Evolutionary conservation across 2,113 vertebrate genomes (phyloP).

Genomic region (Artemisiospiza belli): DNA sequence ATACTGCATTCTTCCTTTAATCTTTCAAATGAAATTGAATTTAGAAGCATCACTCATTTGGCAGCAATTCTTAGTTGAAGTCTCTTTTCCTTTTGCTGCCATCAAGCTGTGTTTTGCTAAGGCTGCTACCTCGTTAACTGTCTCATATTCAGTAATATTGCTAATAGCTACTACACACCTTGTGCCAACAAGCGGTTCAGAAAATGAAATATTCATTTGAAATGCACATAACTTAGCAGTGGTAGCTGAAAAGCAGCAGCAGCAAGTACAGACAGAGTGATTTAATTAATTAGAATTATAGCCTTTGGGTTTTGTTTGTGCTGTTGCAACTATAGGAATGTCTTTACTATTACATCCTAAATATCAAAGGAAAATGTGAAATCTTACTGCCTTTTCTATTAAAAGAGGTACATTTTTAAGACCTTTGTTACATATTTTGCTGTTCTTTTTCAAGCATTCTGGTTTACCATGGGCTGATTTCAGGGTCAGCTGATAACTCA

Average conservation of each 20-base stretch:
- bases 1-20: background rate
- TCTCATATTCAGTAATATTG: background rate
- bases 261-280: background rate
- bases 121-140: background rate
- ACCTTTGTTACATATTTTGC: background rate
- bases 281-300: background rate
- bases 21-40: background rate
- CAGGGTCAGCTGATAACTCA: background rate
- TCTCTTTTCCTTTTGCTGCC: background rate
- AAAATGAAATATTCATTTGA: background rate
- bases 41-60: background rate
- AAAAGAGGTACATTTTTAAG: background rate
- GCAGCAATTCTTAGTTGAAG: background rate
- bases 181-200: background rate
- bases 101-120: background rate
- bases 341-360: background rate
- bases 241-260: background rate
- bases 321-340: background rate
- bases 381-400: background rate
- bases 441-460: background rate
- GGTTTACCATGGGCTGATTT: background rate
- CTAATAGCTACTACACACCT: background rate
- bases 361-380: background rate
- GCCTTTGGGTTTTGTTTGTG: background rate
- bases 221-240: background rate